Conservation (phyloP, 2,888 invertebrate genomes). For the Venustoraphidia nigricollis region DNA sequence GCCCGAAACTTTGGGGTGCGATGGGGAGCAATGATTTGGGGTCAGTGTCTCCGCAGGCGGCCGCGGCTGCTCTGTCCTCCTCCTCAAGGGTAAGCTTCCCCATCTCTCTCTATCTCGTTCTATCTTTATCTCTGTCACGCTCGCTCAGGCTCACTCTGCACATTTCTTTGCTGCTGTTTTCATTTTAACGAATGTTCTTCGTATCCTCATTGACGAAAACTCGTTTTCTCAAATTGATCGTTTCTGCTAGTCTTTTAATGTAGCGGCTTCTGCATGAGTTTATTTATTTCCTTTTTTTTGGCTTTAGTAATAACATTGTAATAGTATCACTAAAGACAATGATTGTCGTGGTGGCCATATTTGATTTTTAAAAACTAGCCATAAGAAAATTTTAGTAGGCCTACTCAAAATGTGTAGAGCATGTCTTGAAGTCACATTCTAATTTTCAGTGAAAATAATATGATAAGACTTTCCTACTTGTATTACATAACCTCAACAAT, state of each 20-base stretch:
- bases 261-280: background rate
- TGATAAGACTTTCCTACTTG: no score
- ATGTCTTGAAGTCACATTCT: no score
- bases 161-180: conserved; percentile 11
- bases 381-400: no score
- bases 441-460: no score
- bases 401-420: no score
- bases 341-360: no score
- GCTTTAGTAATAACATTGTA: no score
- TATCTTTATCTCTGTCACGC: conserved; percentile 8
- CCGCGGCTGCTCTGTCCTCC: conserved; percentile 29
- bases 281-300: background rate
- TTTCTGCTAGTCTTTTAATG: background rate
- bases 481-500: no score
- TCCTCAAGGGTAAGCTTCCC: conserved; percentile 43
- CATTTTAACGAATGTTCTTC: conserved; percentile 16
- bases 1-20: conserved; percentile 36
- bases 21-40: conserved; percentile 32
- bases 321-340: no score
- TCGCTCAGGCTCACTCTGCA: conserved; percentile 15
- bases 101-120: conserved; percentile 20
- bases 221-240: conserved; percentile 5
- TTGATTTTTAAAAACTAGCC: no score
- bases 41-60: conserved; percentile 34
- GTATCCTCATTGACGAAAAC: background rate